These are phyloP conservation scores for Coenobita brevimanus DNA, from an alignment of 1,140 invertebrate genomes.

Conservation along the genomic window DNA sequence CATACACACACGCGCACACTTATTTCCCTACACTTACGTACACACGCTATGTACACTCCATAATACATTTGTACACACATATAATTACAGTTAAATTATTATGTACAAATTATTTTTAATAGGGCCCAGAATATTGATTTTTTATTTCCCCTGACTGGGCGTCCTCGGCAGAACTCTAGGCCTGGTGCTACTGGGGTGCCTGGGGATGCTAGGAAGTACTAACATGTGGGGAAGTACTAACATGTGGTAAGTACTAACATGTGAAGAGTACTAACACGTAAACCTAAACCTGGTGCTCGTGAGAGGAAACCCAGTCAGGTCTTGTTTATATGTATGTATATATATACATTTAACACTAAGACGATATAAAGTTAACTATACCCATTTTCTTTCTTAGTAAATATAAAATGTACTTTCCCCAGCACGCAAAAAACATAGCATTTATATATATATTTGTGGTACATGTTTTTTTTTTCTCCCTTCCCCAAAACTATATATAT, in stretches of 20 bases:
- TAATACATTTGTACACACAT: constrained; percentile 45
- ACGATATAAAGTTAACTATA: constrained; percentile 36
- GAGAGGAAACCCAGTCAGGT: background rate
- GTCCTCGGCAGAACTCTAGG: background rate
- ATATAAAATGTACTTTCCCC: constrained; percentile 55
- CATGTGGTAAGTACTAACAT: no score
- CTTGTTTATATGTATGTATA: constrained; percentile 4
- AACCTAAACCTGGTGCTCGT: no score
- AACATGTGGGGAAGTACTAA: no score
- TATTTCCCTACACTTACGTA: background rate
- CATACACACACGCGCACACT: constrained; percentile 10
- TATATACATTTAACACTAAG: background rate
- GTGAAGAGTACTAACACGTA: no score
- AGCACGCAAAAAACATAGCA: constrained; percentile 13
- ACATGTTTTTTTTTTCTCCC: background rate
- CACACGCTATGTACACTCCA: constrained; percentile 37
- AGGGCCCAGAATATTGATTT: constrained; percentile 34
- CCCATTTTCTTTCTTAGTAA: constrained; percentile 43
- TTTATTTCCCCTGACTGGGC: background rate
- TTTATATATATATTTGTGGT: constrained; percentile 33
- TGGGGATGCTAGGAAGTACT: background rate
- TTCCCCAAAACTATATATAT: no score
- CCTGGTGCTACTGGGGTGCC: background rate
- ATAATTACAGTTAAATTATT: constrained; percentile 19
- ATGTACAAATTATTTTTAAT: constrained; percentile 29